Conservation (phyloP, 2,888 invertebrate genomes). For the Mechanitis mazaeus region DNA sequence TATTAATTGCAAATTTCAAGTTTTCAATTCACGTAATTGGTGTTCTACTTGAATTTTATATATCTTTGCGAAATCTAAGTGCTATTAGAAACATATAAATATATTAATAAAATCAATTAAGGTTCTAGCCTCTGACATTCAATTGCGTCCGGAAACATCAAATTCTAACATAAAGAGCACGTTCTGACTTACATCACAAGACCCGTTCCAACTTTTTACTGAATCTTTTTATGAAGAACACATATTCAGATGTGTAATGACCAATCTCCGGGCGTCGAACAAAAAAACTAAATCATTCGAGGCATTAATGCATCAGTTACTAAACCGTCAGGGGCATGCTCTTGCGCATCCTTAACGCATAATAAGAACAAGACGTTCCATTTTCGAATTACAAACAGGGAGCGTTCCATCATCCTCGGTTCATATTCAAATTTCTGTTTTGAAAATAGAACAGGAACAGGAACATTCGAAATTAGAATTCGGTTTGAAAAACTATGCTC, state of each 20-base stretch:
- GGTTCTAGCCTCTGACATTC: slow-evolving; percentile 41
- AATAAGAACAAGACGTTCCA: slow-evolving; percentile 70
- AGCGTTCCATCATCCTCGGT: slow-evolving; percentile 54
- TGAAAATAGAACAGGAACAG: slow-evolving; percentile 38
- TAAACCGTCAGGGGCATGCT: slow-evolving; percentile 73
- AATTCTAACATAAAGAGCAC: slow-evolving; percentile 71
- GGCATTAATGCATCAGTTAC: slow-evolving; percentile 75
- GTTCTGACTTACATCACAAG: slow-evolving; percentile 67
- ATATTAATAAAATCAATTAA: slow-evolving; percentile 27
- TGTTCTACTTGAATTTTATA: slow-evolving; percentile 12
- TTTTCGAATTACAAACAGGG: slow-evolving; percentile 67
- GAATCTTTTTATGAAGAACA: slow-evolving; percentile 68
- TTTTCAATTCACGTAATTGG: slow-evolving; percentile 23
- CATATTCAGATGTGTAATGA: slow-evolving; percentile 75
- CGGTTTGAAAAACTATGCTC: slow-evolving; percentile 15
- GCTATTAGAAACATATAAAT: slow-evolving; percentile 13
- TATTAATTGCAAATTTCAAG: slow-evolving; percentile 19
- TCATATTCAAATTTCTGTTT: slow-evolving; percentile 68
- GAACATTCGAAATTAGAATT: slow-evolving; percentile 26
- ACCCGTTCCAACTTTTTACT: slow-evolving; percentile 63
- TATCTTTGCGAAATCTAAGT: no score
- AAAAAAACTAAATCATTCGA: slow-evolving; percentile 65
- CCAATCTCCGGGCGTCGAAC: slow-evolving; percentile 70
- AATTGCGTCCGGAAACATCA: slow-evolving; percentile 67
- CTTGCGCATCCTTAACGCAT: slow-evolving; percentile 72